phyloP scores from a whole-genome alignment of 2,888 invertebrate genomes.

The Cataglyphis altisquamis region DNA sequence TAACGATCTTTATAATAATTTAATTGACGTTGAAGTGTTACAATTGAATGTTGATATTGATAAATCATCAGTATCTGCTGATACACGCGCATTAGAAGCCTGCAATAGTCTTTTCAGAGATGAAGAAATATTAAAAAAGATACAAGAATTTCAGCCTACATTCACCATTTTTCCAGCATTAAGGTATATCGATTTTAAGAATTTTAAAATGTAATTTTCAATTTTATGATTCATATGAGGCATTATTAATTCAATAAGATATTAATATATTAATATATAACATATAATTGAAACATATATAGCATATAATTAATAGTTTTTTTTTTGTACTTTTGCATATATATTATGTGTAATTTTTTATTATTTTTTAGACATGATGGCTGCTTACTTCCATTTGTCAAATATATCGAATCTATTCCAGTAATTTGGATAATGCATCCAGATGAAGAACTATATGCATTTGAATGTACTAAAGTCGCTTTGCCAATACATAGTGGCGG shows the following conservation, averaged over 20 bases:
- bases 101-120: conserved; percentile 79
- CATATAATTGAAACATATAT: no score
- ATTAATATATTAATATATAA: neutral
- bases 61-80: conserved; percentile 54
- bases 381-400: conserved; percentile 83
- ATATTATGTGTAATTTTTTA: neutral
- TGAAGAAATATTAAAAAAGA: conserved; percentile 73
- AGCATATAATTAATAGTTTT: neutral
- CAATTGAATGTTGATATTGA: conserved; percentile 68
- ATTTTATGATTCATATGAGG: neutral
- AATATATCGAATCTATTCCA: conserved; percentile 80
- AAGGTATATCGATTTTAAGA: conserved; percentile 74
- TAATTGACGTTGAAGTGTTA: conserved; percentile 80
- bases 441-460: conserved; percentile 81
- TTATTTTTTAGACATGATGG: conserved; percentile 82
- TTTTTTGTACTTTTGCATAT: neutral
- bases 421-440: conserved; percentile 81
- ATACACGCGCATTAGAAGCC: conserved; percentile 74
- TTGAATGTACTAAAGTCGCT: conserved; percentile 81
- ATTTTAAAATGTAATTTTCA: neutral
- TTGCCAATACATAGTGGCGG: conserved; percentile 79
- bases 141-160: conserved; percentile 80
- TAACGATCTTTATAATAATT: conserved; percentile 79
- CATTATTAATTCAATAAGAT: neutral
- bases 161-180: conserved; percentile 82